These are phyloP conservation scores for Tinamus guttatus DNA, from an alignment of 2,113 vertebrate genomes.

Conservation along the genomic window DNA sequence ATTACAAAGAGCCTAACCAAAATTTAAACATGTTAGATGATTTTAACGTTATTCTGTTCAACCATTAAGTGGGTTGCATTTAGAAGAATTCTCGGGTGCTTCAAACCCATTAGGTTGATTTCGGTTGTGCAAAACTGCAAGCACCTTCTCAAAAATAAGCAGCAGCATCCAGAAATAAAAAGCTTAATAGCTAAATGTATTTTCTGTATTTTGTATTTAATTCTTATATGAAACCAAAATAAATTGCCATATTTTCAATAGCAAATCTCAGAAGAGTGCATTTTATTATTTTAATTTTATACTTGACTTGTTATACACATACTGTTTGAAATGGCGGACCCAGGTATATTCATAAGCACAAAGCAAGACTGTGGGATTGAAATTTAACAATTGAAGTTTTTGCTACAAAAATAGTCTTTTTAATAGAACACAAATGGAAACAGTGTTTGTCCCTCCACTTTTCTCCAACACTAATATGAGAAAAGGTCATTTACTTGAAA, in stretches of 20 bases:
- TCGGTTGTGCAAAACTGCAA: conserved; percentile 61
- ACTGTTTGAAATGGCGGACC: conserved; percentile 67
- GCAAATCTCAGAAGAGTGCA: not conserved
- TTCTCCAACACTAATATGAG: not conserved
- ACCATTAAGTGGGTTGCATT: not conserved
- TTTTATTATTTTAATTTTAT: conserved; percentile 63
- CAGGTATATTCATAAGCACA: conserved; percentile 17
- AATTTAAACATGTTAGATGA: not conserved
- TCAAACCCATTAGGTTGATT: conserved; percentile 40
- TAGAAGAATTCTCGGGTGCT: conserved; percentile 53
- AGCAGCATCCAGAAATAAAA: conserved; percentile 19
- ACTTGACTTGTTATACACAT: conserved; percentile 27
- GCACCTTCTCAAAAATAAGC: conserved; percentile 32
- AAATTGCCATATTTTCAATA: conserved; percentile 1
- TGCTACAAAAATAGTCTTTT: conserved; percentile 62
- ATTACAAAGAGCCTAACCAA: not conserved
- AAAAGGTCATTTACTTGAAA: conserved; percentile 25
- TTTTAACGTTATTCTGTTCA: not conserved
- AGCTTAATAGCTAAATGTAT: not conserved
- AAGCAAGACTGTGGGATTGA: conserved; percentile 31
- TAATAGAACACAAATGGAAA: conserved; percentile 47
- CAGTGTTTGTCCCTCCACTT: not conserved
- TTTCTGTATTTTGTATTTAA: not conserved
- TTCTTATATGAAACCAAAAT: conserved; percentile 36
- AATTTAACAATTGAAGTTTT: conserved; percentile 23